Percentiles rank a stretch among this genome's conserved stretches.
phyloP scores from a whole-genome alignment of 2,888 invertebrate genomes.

The Andrena hattorfiana region DNA sequence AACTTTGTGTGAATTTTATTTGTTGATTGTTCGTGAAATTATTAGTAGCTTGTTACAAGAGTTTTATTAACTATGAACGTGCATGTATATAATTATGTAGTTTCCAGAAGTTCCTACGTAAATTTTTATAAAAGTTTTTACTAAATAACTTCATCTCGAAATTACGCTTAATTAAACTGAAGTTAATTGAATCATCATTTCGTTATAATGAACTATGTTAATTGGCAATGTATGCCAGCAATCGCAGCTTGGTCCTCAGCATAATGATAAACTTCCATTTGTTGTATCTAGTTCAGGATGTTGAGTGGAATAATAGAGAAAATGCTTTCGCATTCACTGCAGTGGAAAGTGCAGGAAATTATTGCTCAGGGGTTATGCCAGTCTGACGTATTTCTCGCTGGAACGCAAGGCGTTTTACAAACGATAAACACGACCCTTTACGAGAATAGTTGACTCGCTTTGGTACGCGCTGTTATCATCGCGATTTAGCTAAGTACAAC shows the following conservation, averaged over 20 bases:
- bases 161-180: background rate
- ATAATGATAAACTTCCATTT: background rate
- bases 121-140: background rate
- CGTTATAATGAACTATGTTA: background rate
- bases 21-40: too few species aligned
- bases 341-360: background rate
- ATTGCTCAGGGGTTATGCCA: conserved; percentile 1
- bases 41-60: too few species aligned
- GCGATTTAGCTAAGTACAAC: conserved; percentile 29
- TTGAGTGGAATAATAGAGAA: background rate
- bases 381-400: conserved; percentile 26
- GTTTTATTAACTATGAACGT: too few species aligned
- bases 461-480: conserved; percentile 36
- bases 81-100: background rate
- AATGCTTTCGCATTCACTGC: too few species aligned
- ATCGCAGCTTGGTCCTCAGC: background rate
- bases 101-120: background rate
- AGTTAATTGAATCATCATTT: background rate
- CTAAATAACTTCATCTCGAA: background rate
- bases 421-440: conserved; percentile 41
- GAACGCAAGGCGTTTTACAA: conserved; percentile 29
- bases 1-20: too few species aligned
- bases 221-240: background rate
- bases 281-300: background rate
- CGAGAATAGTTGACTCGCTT: conserved; percentile 9